Evolutionary conservation across 2,888 invertebrate genomes (phyloP), one percentile per base, ranked within the genome.

Genomic region (Ectobius pallidus): DNA sequence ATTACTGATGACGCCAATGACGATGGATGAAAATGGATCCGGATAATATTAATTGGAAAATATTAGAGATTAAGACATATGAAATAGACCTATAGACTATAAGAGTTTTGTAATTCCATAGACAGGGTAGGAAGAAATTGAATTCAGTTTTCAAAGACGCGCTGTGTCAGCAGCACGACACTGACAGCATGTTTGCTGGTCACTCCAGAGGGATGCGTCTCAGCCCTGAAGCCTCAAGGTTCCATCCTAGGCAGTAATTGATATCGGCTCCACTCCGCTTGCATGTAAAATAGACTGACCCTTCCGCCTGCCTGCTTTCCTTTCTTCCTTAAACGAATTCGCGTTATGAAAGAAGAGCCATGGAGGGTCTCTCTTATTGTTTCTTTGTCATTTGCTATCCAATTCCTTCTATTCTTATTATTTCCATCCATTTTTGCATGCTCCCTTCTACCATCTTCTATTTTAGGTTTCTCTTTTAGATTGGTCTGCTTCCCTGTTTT

Each of bases 191-290:
- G 61, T 27, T 20, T 20, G 1, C 20, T 14, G 7, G 22, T 25
- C 52, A 22, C 11, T 52, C 46, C 6, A 11, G 9, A 7, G 3
- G 39, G n/a, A 32, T 30, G 46, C 46, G 42, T 11, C 18, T 11
- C 22, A n/a, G 46, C 16, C 46, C 20, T 7, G 55, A 34, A 3
- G 52, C 49, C 30, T 20, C 55, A 32, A 44, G 34, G 55, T 20
- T 69, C 69, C 69, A 69, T 69, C 52, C 69, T 69, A 69, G 55
- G 49, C 69, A 69, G 69, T 69, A 69, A 69, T 69, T 69, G 55
- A 69, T 69, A 69, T 69, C 55, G 69, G 39, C 20, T 39, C 69
- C 69, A 49, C 39, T 55, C 55, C 55, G 22, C 55, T 39, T 52
- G 69, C 55, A 55, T 69, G 55, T 55, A 55, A 69, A 69, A 69